Base-by-base conservation (phyloP, 2,113 vertebrate genomes). In the Hiodon tergisus region DNA sequence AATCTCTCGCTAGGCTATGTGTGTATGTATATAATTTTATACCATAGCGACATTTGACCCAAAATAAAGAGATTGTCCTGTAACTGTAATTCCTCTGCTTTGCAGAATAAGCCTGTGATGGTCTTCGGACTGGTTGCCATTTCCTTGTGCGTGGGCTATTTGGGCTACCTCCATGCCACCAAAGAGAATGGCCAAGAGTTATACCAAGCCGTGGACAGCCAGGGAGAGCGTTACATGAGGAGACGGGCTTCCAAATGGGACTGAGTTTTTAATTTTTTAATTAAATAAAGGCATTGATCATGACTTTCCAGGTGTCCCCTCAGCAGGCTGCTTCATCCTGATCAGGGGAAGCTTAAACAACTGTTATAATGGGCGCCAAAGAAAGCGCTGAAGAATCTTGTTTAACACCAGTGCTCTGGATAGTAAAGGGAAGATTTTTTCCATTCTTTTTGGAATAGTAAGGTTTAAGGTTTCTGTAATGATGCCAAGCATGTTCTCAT, bases 81-180 rank as follows among this genome's bases (percentile, higher is more conserved):
- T 2, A 16, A 70, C 9, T 52, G 52, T 52, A 69, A 65, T 74
- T 58, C 72, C 76, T 71, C 16, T 75, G 82, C 59, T 79, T 85
- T 67, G 72, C 93, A 99, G 97, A 98, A 97, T 81, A 98, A 96
- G 84, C 91, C 95, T 0, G 83, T 98, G 84, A 98, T 99, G 97
- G 92, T 79, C 6, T 94, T 97, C 50, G 97, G 97, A 67, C 85
- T 99, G 68, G 0, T 94, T 65, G 86, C 89, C 59, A 81, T 99
- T 82, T 94, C 93, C 0, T 76, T 96, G 47, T 98, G 96, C 1
- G 92, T 98, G 78, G 93, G 92, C 51, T 99, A 98, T 77, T 92
- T 99, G 78, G 96, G 95, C 48, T 98, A 98, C 82, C 83, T 97
- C 83, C 95, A 96, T 10, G 95, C 94, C 5, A 86, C 87, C 31